Evolutionary conservation across 2,888 invertebrate genomes (phyloP).

Genomic region (Alcis repandata): DNA sequence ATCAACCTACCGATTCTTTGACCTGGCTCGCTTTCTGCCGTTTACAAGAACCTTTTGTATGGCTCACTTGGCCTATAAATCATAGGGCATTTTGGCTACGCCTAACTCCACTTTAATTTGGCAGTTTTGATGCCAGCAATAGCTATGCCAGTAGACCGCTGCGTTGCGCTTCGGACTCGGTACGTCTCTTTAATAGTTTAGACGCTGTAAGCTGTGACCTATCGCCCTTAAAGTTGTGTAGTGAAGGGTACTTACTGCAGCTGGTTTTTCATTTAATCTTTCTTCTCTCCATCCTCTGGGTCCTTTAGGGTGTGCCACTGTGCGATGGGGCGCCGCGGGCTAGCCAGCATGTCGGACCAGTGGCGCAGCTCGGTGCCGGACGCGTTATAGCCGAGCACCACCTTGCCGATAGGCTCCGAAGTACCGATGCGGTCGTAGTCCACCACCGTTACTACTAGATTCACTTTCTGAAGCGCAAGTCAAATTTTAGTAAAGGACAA

Average conservation of each 20-base stretch:
- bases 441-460: constrained; percentile 99
- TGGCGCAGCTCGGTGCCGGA: constrained; percentile 99
- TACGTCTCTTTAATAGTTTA: neutral
- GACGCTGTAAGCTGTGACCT: too few species aligned
- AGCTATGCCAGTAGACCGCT: neutral
- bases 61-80: neutral
- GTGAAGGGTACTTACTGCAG: constrained; percentile 51
- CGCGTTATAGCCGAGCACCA: constrained; percentile 98
- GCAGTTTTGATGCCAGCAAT: too few species aligned
- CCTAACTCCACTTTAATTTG: neutral
- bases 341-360: constrained; percentile 99
- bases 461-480: constrained; percentile 95
- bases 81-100: neutral
- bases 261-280: constrained; percentile 87
- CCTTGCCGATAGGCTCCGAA: constrained; percentile 99
- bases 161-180: neutral
- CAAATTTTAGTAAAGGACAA: constrained; percentile 32
- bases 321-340: constrained; percentile 99
- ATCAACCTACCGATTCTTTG: neutral
- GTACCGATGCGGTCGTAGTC: constrained; percentile 99
- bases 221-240: neutral
- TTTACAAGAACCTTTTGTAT: neutral
- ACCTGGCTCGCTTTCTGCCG: neutral
- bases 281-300: constrained; percentile 97
- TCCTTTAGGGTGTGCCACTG: constrained; percentile 99